These are phyloP conservation scores for Empis livida DNA, from an alignment of 2,888 invertebrate genomes.

Conservation along the genomic window DNA sequence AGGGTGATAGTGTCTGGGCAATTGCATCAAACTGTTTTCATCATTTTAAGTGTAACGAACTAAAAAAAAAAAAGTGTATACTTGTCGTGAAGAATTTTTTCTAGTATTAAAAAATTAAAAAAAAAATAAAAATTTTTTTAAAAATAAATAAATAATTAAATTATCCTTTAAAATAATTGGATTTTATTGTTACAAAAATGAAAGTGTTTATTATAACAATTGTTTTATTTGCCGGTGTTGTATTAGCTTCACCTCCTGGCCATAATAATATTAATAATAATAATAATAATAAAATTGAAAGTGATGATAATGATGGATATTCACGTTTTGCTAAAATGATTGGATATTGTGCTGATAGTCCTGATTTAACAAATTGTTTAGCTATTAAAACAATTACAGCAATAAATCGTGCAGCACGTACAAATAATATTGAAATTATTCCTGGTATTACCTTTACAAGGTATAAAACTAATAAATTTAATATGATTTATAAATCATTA, in stretches of 20 bases:
- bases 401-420: slow-evolving; percentile 42
- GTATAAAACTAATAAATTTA: slow-evolving; percentile 24
- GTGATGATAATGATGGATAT: slow-evolving; percentile 28
- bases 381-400: slow-evolving; percentile 44
- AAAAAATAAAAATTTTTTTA: too few relatives aligned
- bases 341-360: slow-evolving; percentile 34
- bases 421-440: slow-evolving; percentile 41
- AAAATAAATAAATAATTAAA: background rate
- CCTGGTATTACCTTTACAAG: slow-evolving; percentile 46
- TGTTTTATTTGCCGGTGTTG: slow-evolving; percentile 22
- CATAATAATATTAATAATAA: slow-evolving; percentile 22
- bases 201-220: slow-evolving; percentile 24
- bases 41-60: slow-evolving; percentile 27
- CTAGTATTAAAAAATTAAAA: too few relatives aligned
- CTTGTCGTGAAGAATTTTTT: too few relatives aligned
- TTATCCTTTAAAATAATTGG: background rate
- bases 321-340: slow-evolving; percentile 32
- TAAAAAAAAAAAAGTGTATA: too few relatives aligned
- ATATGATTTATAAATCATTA: background rate
- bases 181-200: slow-evolving; percentile 5
- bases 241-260: slow-evolving; percentile 27
- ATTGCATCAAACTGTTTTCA: slow-evolving; percentile 35
- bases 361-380: slow-evolving; percentile 42
- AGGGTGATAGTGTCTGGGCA: slow-evolving; percentile 27
- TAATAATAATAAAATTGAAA: slow-evolving; percentile 36